These are phyloP conservation scores for Alaudala cheleensis DNA, from an alignment of 2,113 vertebrate species.

Conservation along the genomic window DNA sequence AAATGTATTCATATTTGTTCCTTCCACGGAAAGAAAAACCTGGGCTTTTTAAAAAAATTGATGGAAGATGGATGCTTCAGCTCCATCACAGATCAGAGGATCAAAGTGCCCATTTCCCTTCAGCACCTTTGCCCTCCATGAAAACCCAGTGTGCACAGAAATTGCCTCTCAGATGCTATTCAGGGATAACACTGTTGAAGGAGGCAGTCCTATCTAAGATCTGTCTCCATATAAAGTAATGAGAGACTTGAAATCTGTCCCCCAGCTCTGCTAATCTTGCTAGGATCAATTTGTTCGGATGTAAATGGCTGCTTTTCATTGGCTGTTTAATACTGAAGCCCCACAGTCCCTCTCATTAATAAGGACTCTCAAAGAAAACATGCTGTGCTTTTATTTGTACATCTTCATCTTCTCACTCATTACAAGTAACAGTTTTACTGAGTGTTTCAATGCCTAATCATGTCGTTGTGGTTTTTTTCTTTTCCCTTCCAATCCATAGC, in stretches of 20 bases:
- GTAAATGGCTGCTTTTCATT: conserved; percentile 17
- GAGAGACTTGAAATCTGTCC: conserved; percentile 39
- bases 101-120: background rate
- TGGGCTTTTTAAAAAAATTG: background rate
- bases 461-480: background rate
- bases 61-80: background rate
- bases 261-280: conserved; percentile 34
- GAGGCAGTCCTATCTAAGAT: background rate
- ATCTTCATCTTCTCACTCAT: conserved; percentile 61
- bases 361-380: conserved; percentile 48
- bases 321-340: conserved; percentile 3
- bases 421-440: conserved; percentile 59
- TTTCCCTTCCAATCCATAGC: conserved; percentile 16
- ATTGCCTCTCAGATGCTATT: background rate
- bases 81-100: background rate
- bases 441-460: conserved; percentile 52
- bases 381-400: conserved; percentile 60
- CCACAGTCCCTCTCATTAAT: conserved; percentile 37
- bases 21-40: background rate
- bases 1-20: background rate
- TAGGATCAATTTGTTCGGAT: background rate
- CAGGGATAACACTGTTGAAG: background rate
- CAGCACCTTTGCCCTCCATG: background rate
- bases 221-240: conserved; percentile 5
- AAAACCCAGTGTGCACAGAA: background rate